phyloP scores from a whole-genome alignment of 2,888 invertebrate species.

The Drosophila ustulata region DNA sequence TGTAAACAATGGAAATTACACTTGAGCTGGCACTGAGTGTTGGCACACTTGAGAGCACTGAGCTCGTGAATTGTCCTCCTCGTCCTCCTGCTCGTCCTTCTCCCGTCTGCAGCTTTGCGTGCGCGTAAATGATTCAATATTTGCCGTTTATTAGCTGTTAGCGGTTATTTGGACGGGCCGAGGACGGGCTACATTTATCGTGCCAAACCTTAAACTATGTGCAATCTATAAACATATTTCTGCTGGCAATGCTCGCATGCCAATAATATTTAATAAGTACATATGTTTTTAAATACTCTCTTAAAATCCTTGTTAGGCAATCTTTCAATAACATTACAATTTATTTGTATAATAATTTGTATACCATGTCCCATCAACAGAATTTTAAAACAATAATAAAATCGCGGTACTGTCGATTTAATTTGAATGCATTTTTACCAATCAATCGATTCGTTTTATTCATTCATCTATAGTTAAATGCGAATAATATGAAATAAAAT shows the following conservation, averaged over 20 bases:
- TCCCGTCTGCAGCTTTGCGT: conserved; percentile 50
- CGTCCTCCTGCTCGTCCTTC: conserved; percentile 3
- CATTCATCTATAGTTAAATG: neutral
- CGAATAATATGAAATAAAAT: neutral
- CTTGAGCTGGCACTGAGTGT: conserved; percentile 64
- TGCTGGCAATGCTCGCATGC: neutral
- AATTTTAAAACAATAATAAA: too few relatives aligned
- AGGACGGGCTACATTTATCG: neutral
- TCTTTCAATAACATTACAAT: too few relatives aligned
- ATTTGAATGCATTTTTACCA: neutral
- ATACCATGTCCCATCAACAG: too few relatives aligned
- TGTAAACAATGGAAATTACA: conserved; percentile 73
- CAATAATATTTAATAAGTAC: too few relatives aligned
- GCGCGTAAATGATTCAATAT: conserved; percentile 71
- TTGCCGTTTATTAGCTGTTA: conserved; percentile 70
- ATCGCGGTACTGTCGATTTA: neutral
- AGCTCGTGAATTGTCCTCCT: conserved; percentile 37
- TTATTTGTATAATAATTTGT: too few relatives aligned
- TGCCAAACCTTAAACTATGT: too few relatives aligned
- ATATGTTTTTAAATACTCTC: too few relatives aligned
- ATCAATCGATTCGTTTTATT: neutral
- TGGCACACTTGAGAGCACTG: conserved; percentile 52
- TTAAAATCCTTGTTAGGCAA: too few relatives aligned
- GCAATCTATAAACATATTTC: neutral
- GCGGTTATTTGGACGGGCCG: neutral